Base-by-base conservation (phyloP, 2,888 invertebrate species). In the Seira musarum region DNA sequence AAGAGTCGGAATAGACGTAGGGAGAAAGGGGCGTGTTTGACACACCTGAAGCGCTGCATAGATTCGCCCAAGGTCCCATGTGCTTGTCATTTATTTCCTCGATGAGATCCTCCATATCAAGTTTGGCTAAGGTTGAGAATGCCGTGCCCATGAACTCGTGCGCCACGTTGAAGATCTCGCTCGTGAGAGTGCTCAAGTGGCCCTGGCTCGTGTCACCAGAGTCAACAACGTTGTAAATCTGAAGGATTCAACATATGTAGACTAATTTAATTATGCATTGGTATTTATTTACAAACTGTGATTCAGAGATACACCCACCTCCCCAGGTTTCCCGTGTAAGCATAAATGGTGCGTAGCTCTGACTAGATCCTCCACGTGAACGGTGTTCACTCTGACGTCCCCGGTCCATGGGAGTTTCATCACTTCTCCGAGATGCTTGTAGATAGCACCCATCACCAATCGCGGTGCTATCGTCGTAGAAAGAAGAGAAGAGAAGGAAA, bases 61-160 rank as follows among this genome's bases (percentile, higher is more conserved):
- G 92, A 88, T 94, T 94, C 0, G 96, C 96, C 97, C 97, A 97
- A 19, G 96, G 96, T 0, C 92, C 93, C 90, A 97, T 92, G 89
- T 97, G 97, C 88, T 96, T 96, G 89, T 97, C 97, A 89, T 97
- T 97, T 0, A 96, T 95, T 87, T 97, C 96, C 87, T 96, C 96
- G 0, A 95, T 94, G 3, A 95, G 93, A 8, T 92, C 92, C 0
- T 91, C 91, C 90, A 96, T 92, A 90, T 96, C 96, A 63, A 92
- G 90, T 92, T 94, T 94, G 17, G 95, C 94, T 83, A 96, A 88
- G 61, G 93, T 93, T 22, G 96, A 95, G 84, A 96, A 91, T 8
- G 95, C 91, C 22, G 93, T 93, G 17, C 96, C 96, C 89, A 95
- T 94, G 88, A 96, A 97, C 88, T 96, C 96, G 72, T 95, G 93